A percentile compares a stretch with the other conserved stretches of the same genome.
Evolutionary conservation across 2,888 invertebrate species (phyloP).

Genomic region (Synergus umbraculus): DNA sequence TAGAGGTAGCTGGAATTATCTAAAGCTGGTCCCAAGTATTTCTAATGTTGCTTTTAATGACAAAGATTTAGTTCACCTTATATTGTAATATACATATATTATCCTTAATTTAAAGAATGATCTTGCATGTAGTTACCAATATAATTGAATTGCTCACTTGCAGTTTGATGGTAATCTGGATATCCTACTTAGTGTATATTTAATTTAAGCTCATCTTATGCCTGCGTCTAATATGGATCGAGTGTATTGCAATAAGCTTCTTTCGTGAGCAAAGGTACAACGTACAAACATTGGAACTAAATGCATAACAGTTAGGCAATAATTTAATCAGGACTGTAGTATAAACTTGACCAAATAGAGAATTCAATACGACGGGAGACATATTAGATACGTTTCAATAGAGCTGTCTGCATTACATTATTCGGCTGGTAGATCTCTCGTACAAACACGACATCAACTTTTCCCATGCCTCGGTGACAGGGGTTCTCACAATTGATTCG

Average conservation of each 20-base stretch:
- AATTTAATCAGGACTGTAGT: constrained; percentile 72
- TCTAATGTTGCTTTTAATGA: constrained; percentile 7
- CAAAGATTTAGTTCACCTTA: too few species aligned
- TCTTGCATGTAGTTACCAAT: background rate
- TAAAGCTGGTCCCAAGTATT: constrained; percentile 21
- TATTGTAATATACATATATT: background rate
- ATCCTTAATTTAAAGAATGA: background rate
- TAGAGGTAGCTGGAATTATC: constrained; percentile 13
- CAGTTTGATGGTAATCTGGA: background rate
- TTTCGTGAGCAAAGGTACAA: constrained; percentile 30
- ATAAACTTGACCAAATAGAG: constrained; percentile 67
- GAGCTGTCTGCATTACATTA: constrained; percentile 74
- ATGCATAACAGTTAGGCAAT: constrained; percentile 50
- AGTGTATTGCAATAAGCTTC: constrained; percentile 33
- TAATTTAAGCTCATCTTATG: background rate
- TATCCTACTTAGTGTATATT: constrained; percentile 7
- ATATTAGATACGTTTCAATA: constrained; percentile 75
- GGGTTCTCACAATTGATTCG: constrained; percentile 65
- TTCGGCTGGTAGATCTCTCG: constrained; percentile 74
- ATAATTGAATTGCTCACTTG: constrained; percentile 8
- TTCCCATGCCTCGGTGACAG: constrained; percentile 72
- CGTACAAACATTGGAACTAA: constrained; percentile 29
- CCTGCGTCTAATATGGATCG: background rate
- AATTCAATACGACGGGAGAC: constrained; percentile 70
- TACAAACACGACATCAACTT: constrained; percentile 76